A percentile compares a stretch with the other conserved stretches of the same genome.
These are phyloP conservation scores for Loris lydekkerianus DNA, from an alignment of 2,797 vertebrate species.

Conservation along the genomic window DNA sequence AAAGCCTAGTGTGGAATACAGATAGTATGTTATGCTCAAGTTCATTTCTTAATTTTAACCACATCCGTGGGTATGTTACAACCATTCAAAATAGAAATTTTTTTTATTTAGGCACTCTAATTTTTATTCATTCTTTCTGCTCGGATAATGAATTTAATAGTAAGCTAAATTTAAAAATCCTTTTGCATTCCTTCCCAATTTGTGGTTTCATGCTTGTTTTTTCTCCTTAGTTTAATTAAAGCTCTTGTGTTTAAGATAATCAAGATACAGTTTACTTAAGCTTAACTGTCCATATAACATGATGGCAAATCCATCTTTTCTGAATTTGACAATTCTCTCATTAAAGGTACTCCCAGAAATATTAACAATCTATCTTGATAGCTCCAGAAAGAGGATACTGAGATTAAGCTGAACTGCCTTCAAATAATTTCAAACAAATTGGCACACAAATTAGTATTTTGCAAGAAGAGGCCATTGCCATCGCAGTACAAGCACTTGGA, in stretches of 20 bases:
- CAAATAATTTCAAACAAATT: constrained; percentile 87
- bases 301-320: background rate
- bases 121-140: background rate
- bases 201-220: constrained; percentile 5
- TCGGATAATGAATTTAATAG: constrained; percentile 15
- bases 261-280: constrained; percentile 66
- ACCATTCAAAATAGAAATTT: background rate
- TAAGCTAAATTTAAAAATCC: background rate
- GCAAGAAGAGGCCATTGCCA: constrained; percentile 88
- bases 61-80: background rate
- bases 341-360: constrained; percentile 19
- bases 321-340: constrained; percentile 44
- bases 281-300: constrained; percentile 53
- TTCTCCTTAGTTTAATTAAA: constrained; percentile 34
- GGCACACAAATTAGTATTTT: constrained; percentile 87
- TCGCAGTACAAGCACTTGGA: constrained; percentile 86
- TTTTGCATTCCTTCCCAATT: background rate
- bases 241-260: constrained; percentile 59
- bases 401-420: constrained; percentile 87
- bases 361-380: constrained; percentile 55
- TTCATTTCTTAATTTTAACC: constrained; percentile 35
- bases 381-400: constrained; percentile 85
- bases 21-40: background rate
- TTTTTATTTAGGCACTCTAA: constrained; percentile 28
- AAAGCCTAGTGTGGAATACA: background rate